Conservation (phyloP, 2,797 vertebrate species). For the Remorina albescens region DNA sequence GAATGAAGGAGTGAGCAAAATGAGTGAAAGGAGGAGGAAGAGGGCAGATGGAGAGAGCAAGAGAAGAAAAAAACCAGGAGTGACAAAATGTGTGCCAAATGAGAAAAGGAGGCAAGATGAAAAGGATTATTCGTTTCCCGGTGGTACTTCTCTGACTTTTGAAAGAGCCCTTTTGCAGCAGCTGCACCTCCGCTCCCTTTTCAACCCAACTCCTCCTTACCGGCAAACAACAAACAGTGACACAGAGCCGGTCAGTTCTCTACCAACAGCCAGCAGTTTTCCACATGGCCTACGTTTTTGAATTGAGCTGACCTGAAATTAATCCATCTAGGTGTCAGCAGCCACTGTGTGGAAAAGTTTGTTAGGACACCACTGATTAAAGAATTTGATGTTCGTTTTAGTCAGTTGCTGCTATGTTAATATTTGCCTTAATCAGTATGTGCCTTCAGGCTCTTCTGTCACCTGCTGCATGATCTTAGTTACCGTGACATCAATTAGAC, state of each 20-base stretch:
- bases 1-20: constrained; percentile 69
- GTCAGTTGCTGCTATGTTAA: constrained; percentile 18
- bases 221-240: constrained; percentile 70
- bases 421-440: constrained; percentile 37
- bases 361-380: constrained; percentile 18
- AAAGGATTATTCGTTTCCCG: constrained; percentile 74
- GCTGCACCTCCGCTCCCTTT: constrained; percentile 78
- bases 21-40: constrained; percentile 70
- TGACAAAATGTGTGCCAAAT: constrained; percentile 79
- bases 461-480: constrained; percentile 50
- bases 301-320: constrained; percentile 56
- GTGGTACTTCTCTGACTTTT: constrained; percentile 74
- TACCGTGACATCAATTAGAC: constrained; percentile 57
- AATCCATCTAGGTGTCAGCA: constrained; percentile 65
- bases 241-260: constrained; percentile 58
- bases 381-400: constrained; percentile 34
- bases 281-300: constrained; percentile 50
- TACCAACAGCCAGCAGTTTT: constrained; percentile 54
- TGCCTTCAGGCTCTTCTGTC: constrained; percentile 58
- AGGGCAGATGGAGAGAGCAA: constrained; percentile 62
- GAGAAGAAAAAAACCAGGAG: constrained; percentile 53
- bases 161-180: constrained; percentile 69
- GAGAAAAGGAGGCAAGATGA: constrained; percentile 78
- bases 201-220: constrained; percentile 63
- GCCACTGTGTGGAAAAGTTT: constrained; percentile 31